phyloP scores from a whole-genome alignment of 2,888 invertebrate genomes.

The Hirtodrosophila alboralis region DNA sequence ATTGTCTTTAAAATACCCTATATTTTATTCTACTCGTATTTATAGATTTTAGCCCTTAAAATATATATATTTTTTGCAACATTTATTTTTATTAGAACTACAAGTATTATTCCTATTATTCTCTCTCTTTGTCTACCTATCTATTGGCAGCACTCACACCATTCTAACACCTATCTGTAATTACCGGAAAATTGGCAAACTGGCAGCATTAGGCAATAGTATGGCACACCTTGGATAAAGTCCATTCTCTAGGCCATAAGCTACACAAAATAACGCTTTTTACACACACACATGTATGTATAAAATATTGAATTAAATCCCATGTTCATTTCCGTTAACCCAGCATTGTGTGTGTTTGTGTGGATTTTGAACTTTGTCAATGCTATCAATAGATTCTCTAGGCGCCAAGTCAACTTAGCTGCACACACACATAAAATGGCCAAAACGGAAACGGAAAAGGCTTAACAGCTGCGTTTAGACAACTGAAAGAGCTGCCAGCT shows the following conservation, averaged over 20 bases:
- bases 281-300: conserved; percentile 20
- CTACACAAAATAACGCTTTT: conserved; percentile 25
- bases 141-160: conserved; percentile 6
- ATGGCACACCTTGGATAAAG: conserved; percentile 26
- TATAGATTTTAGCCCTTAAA: no score
- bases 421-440: conserved; percentile 51
- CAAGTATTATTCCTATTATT: conserved; percentile 9
- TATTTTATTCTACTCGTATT: no score
- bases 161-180: conserved; percentile 46
- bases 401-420: conserved; percentile 65
- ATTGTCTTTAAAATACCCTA: no score
- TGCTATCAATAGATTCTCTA: conserved; percentile 68
- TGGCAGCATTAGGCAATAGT: conserved; percentile 41
- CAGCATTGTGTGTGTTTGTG: conserved; percentile 30
- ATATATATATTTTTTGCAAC: neutral
- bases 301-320: conserved; percentile 63
- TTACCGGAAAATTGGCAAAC: conserved; percentile 69
- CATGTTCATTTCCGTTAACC: conserved; percentile 62
- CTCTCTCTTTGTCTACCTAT: no score
- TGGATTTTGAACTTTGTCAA: conserved; percentile 51
- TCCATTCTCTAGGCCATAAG: conserved; percentile 13
- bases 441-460: conserved; percentile 74
- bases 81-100: conserved; percentile 21
- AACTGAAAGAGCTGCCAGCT: conserved; percentile 39
- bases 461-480: conserved; percentile 77